phyloP scores from a whole-genome alignment of 2,888 invertebrate genomes.

The Perizoma affinitatum region DNA sequence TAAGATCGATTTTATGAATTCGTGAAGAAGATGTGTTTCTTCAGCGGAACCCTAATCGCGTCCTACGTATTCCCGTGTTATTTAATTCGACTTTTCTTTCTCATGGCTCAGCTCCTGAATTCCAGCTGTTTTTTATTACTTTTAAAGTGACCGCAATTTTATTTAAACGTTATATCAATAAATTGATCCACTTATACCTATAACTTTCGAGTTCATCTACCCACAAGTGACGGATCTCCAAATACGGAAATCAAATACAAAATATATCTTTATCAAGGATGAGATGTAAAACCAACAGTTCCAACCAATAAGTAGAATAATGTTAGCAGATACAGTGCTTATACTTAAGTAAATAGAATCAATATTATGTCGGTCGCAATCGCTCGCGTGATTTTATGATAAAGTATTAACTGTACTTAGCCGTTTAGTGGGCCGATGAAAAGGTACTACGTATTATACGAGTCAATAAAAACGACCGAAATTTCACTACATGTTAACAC shows the following conservation, averaged over 20 bases:
- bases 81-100: slow-evolving; percentile 75
- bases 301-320: slow-evolving; percentile 71
- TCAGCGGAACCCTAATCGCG: slow-evolving; percentile 57
- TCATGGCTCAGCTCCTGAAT: slow-evolving; percentile 81
- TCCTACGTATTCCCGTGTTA: slow-evolving; percentile 50
- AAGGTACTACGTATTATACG: slow-evolving; percentile 52
- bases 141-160: slow-evolving; percentile 71
- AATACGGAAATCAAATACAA: slow-evolving; percentile 47
- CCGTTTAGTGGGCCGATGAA: slow-evolving; percentile 65
- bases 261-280: slow-evolving; percentile 61
- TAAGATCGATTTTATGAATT: too few species aligned
- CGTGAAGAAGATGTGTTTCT: neutral
- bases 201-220: slow-evolving; percentile 55
- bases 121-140: slow-evolving; percentile 66
- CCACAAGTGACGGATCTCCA: slow-evolving; percentile 46
- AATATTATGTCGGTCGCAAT: slow-evolving; percentile 54
- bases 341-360: slow-evolving; percentile 68
- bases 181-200: slow-evolving; percentile 54
- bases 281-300: slow-evolving; percentile 69
- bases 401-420: slow-evolving; percentile 72
- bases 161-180: slow-evolving; percentile 73
- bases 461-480: slow-evolving; percentile 70
- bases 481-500: slow-evolving; percentile 63
- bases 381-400: slow-evolving; percentile 79
- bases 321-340: slow-evolving; percentile 69